Conservation (phyloP, 2,888 invertebrate species). For the Dryococelus australis region DNA sequence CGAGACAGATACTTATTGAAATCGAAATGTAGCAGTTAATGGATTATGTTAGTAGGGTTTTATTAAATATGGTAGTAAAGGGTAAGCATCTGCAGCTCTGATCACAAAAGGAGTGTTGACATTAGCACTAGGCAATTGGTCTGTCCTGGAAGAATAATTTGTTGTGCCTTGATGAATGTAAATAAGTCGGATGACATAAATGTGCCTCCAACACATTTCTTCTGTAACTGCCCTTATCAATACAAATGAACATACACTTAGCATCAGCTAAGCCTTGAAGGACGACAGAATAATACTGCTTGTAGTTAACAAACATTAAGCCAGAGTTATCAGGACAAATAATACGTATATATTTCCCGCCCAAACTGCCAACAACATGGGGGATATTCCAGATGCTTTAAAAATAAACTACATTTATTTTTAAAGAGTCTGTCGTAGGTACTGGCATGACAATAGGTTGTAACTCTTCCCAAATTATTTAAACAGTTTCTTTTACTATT, state of each 20-base stretch:
- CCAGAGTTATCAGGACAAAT: neutral
- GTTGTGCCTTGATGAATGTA: neutral
- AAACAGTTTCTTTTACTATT: neutral
- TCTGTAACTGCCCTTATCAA: neutral
- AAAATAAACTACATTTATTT: neutral
- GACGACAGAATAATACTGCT: neutral
- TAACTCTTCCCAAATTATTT: neutral
- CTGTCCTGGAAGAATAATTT: no score
- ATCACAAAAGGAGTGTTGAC: neutral
- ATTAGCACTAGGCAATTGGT: neutral
- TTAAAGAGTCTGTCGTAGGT: neutral
- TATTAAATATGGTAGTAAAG: neutral
- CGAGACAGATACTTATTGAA: neutral
- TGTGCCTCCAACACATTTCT: neutral
- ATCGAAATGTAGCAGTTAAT: neutral
- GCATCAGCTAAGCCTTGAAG: slow-evolving; percentile 2
- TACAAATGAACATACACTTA: slow-evolving; percentile 47
- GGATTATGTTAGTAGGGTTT: neutral
- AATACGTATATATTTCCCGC: neutral
- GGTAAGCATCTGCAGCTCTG: neutral
- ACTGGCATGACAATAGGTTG: neutral
- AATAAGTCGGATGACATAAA: slow-evolving; percentile 6
- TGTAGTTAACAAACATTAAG: neutral
- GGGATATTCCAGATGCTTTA: neutral
- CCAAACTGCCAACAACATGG: neutral